Percentiles rank a stretch among this genome's conserved stretches.
These are phyloP conservation scores for Drosophila testacea DNA, from an alignment of 2,888 invertebrate genomes.

Conservation along the genomic window DNA sequence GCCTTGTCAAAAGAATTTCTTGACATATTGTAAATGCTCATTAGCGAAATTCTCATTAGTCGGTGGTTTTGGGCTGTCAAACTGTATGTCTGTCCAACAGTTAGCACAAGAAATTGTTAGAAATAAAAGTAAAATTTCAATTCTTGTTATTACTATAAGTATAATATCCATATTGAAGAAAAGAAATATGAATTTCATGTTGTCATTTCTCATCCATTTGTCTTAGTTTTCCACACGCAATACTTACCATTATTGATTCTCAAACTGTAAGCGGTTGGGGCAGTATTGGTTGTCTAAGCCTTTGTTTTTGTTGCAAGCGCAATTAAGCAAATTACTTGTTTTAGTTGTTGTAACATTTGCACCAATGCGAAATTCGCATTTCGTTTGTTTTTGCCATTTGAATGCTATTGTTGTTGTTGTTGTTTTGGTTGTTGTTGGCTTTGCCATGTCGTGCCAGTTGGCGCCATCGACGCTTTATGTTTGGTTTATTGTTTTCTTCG, in stretches of 20 bases:
- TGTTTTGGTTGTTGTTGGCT: slow-evolving; percentile 30
- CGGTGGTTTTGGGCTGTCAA: slow-evolving; percentile 10
- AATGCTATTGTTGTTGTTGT: slow-evolving; percentile 22
- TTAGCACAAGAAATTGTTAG: neutral
- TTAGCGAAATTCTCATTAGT: slow-evolving; percentile 15
- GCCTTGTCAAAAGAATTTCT: neutral
- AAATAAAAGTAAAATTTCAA: neutral
- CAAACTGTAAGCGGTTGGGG: slow-evolving; percentile 50
- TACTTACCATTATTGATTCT: slow-evolving; percentile 50
- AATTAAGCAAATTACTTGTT: slow-evolving; percentile 51
- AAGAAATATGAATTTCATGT: neutral
- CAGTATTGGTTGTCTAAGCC: slow-evolving; percentile 9
- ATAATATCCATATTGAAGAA: slow-evolving; percentile 1
- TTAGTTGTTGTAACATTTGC: slow-evolving; percentile 61
- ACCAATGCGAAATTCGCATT: slow-evolving; percentile 64
- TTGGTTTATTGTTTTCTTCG: slow-evolving; percentile 47
- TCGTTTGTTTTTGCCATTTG: slow-evolving; percentile 41
- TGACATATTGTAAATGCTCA: slow-evolving; percentile 3
- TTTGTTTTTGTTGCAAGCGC: slow-evolving; percentile 23
- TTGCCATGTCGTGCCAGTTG: slow-evolving; percentile 70
- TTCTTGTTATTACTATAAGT: neutral
- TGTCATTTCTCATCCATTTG: neutral
- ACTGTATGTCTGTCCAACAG: neutral
- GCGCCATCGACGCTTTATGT: slow-evolving; percentile 60
- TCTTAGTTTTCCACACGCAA: slow-evolving; percentile 42